These are phyloP conservation scores for Coptotermes formosanus DNA, from an alignment of 1,140 invertebrate species.

Conservation along the genomic window DNA sequence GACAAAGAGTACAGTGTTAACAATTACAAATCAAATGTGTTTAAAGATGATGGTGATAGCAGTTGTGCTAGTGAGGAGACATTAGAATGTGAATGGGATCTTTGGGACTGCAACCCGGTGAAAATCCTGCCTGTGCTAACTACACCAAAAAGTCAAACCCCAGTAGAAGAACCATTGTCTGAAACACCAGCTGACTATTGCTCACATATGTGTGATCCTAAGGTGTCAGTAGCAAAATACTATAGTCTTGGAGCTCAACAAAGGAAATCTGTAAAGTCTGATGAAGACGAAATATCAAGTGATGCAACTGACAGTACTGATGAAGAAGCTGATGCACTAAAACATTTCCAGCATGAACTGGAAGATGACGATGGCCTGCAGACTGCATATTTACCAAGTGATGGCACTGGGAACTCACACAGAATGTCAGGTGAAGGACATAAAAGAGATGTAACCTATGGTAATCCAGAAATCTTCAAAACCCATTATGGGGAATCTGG, in stretches of 20 bases:
- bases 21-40: neutral
- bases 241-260: conserved; percentile 25
- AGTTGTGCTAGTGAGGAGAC: conserved; percentile 18
- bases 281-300: conserved; percentile 8
- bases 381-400: neutral
- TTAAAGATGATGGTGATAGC: neutral
- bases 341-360: conserved; percentile 28
- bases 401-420: neutral
- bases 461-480: neutral
- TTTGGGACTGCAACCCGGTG: conserved; percentile 27
- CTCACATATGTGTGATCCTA: conserved; percentile 30
- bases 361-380: neutral
- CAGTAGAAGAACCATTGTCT: neutral
- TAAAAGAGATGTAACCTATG: neutral
- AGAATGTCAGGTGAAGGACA: neutral
- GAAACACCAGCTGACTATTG: neutral
- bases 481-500: neutral
- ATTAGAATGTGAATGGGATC: conserved; percentile 24
- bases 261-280: neutral
- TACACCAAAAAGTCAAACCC: neutral
- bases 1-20: neutral
- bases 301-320: conserved; percentile 21
- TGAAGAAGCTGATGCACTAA: conserved; percentile 25
- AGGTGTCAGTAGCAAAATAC: conserved; percentile 32
- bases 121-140: neutral